A percentile compares a stretch with the other conserved stretches of the same genome.
Conservation (phyloP, 2,113 vertebrate species). For the Microtus oregoni region DNA sequence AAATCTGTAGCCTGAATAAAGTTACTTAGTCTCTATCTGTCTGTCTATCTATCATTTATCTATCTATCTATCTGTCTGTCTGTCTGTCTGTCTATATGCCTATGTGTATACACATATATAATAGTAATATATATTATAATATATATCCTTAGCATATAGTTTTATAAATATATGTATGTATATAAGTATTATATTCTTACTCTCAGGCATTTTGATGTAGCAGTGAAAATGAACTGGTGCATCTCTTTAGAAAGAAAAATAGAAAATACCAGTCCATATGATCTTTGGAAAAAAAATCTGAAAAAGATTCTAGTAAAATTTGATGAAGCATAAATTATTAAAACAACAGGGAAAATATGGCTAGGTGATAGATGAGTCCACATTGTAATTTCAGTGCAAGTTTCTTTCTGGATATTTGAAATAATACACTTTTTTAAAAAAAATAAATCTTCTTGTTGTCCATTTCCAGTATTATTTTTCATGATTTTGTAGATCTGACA, state of each 20-base stretch:
- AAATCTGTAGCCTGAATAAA: background rate
- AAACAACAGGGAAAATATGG: background rate
- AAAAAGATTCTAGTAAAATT: background rate
- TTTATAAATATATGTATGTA: background rate
- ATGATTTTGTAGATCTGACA: background rate
- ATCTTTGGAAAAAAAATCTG: background rate
- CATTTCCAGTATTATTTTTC: background rate
- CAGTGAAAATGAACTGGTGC: background rate
- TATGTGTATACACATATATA: too few species aligned
- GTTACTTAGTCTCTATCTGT: too few species aligned
- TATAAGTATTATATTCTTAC: background rate
- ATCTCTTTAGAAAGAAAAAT: constrained; percentile 7
- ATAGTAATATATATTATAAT: too few species aligned
- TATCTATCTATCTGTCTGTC: too few species aligned
- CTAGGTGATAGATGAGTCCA: background rate
- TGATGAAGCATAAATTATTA: background rate
- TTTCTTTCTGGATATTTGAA: constrained; percentile 14
- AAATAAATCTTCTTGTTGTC: background rate
- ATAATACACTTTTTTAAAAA: background rate
- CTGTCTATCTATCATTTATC: rapidly evolving
- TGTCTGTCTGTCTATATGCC: too few species aligned
- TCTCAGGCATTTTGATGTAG: background rate
- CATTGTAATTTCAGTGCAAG: background rate
- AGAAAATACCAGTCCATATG: background rate
- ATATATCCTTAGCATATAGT: too few species aligned